Percentiles rank a stretch among this genome's conserved stretches.
Conservation (phyloP, 1,140 invertebrate species). For the Papilio dardanus region DNA sequence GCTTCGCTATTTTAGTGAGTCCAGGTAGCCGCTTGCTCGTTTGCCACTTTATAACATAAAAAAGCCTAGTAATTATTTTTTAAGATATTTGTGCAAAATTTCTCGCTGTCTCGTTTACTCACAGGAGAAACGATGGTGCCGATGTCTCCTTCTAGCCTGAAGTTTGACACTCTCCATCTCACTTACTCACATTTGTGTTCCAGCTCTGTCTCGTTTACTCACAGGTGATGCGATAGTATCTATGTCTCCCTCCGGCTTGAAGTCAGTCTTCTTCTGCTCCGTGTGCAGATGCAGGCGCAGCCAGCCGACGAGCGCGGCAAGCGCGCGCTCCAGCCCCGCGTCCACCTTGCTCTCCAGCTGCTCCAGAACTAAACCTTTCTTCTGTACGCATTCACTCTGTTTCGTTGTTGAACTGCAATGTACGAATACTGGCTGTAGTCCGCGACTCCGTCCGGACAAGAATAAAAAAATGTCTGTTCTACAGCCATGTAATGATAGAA, state of each 20-base stretch:
- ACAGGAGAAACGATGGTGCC: conserved; percentile 89
- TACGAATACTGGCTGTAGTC: too few species aligned
- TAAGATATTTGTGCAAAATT: too few species aligned
- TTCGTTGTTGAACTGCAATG: conserved; percentile 92
- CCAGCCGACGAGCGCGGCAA: conserved; percentile 95
- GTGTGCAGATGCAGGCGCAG: conserved; percentile 94
- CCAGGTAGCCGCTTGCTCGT: too few species aligned
- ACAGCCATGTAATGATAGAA: too few species aligned
- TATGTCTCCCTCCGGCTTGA: conserved; percentile 95
- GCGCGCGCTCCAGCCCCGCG: conserved; percentile 93
- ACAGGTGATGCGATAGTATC: conserved; percentile 89
- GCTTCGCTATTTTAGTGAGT: too few species aligned
- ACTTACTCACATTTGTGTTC: too few species aligned
- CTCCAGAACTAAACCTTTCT: conserved; percentile 93
- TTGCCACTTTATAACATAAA: too few species aligned
- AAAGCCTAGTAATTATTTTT: too few species aligned
- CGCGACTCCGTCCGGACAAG: too few species aligned
- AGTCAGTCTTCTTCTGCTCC: conserved; percentile 98
- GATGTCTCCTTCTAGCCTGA: conserved; percentile 95
- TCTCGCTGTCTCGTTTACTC: conserved; percentile 45
- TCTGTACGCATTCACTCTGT: conserved; percentile 93
- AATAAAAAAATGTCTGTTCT: too few species aligned
- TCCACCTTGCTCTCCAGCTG: conserved; percentile 97
- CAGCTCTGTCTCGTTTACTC: conserved; percentile 43
- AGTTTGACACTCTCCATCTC: conserved; percentile 95